Conservation (phyloP, 2,797 vertebrate genomes). For the Cyclopterus lumpus region DNA sequence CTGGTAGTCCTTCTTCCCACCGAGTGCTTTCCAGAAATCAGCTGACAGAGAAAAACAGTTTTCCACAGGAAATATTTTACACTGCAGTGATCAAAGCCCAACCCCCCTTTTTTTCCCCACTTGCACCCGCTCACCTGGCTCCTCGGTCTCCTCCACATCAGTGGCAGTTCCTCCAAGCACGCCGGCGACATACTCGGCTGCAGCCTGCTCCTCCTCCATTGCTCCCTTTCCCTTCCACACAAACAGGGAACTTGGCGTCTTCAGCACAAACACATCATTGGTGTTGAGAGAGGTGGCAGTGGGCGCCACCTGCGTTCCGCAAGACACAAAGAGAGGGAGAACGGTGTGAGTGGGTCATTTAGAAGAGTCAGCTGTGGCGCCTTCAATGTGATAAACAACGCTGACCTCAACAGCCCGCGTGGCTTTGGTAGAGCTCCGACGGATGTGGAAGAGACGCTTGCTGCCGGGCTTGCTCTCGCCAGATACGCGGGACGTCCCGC, state of each 20-base stretch:
- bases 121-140: constrained; percentile 71
- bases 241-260: constrained; percentile 50
- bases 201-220: constrained; percentile 67
- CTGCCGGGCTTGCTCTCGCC: constrained; percentile 63
- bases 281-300: constrained; percentile 79
- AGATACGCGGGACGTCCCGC: constrained; percentile 77
- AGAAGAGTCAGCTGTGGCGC: background rate
- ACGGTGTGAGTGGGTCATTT: background rate
- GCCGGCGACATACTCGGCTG: constrained; percentile 69
- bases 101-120: background rate
- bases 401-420: constrained; percentile 84
- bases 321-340: background rate
- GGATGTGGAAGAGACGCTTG: constrained; percentile 83
- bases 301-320: constrained; percentile 58
- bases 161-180: constrained; percentile 70
- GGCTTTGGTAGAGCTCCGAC: constrained; percentile 74
- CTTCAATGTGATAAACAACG: background rate
- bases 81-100: background rate
- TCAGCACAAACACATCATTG: constrained; percentile 85
- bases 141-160: constrained; percentile 75
- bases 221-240: constrained; percentile 81
- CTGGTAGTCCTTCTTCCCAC: constrained; percentile 83
- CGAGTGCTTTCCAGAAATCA: constrained; percentile 80
- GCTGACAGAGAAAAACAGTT: constrained; percentile 53
- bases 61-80: constrained; percentile 1